phyloP scores from a whole-genome alignment of 2,113 vertebrate species.

The Cromileptes altivelis region DNA sequence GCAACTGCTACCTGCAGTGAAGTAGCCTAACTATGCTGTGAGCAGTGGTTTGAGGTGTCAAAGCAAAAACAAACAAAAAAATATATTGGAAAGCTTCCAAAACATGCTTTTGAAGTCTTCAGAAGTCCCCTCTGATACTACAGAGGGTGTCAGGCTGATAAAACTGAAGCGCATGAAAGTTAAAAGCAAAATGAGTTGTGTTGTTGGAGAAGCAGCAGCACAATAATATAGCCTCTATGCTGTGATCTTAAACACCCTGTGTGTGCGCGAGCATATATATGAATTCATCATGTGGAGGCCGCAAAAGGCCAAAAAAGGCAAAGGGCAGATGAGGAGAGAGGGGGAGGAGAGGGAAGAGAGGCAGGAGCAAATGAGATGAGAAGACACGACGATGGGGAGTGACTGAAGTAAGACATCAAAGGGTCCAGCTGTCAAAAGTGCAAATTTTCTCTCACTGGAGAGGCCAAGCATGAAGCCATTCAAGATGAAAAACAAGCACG shows the following conservation, averaged over 20 bases:
- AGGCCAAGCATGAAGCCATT: slow-evolving; percentile 20
- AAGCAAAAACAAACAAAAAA: not conserved
- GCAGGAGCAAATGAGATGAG: slow-evolving; percentile 49
- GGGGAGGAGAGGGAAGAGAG: not conserved
- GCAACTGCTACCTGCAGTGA: not conserved
- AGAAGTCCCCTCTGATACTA: not conserved
- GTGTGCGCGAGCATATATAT: not conserved
- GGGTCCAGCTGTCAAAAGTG: slow-evolving; percentile 65
- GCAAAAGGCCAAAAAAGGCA: slow-evolving; percentile 21
- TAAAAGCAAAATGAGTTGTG: slow-evolving; percentile 6
- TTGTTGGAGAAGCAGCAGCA: not conserved
- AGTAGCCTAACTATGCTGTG: not conserved
- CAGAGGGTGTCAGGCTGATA: slow-evolving; percentile 19
- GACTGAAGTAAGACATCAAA: slow-evolving; percentile 73
- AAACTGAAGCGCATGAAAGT: not conserved
- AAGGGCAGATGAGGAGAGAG: slow-evolving; percentile 3
- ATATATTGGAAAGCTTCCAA: slow-evolving; percentile 30
- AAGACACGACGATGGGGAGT: slow-evolving; percentile 36
- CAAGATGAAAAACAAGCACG: slow-evolving; percentile 3
- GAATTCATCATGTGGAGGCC: slow-evolving; percentile 19
- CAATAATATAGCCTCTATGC: slow-evolving; percentile 6
- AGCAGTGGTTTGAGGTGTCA: not conserved
- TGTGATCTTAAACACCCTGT: slow-evolving; percentile 14
- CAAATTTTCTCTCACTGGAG: slow-evolving; percentile 29
- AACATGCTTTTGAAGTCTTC: slow-evolving; percentile 28